Evolutionary conservation across 2,888 invertebrate genomes (phyloP).

Genomic region (Acrocyrtus sp.): DNA sequence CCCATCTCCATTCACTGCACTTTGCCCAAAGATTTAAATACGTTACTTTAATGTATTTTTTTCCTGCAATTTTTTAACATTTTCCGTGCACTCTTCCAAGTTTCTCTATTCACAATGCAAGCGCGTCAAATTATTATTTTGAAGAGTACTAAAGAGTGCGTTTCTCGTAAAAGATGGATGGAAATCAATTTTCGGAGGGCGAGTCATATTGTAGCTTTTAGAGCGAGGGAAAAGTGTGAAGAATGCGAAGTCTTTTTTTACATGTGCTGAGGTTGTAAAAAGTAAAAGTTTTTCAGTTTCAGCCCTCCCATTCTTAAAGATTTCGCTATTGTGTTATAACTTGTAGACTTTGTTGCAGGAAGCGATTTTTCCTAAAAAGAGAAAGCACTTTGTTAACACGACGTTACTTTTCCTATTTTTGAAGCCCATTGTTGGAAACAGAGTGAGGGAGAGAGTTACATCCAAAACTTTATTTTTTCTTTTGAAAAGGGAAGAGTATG

Average conservation of each 20-base stretch:
- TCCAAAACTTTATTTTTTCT: constrained; percentile 2
- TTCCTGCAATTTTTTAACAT: too few species aligned
- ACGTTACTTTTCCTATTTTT: constrained; percentile 1
- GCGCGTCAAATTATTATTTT: too few species aligned
- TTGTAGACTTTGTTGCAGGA: constrained; percentile 1
- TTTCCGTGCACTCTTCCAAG: too few species aligned
- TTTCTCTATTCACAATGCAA: too few species aligned
- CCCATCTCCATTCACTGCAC: too few species aligned
- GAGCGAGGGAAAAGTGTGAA: background rate
- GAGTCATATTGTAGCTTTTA: background rate
- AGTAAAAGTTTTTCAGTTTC: constrained; percentile 12
- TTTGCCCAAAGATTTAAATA: too few species aligned
- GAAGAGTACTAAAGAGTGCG: too few species aligned
- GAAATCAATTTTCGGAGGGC: too few species aligned
- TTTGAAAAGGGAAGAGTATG: constrained; percentile 3
- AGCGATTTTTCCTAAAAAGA: constrained; percentile 5
- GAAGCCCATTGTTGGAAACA: background rate
- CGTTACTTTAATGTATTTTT: too few species aligned
- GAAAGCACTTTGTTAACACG: constrained; percentile 16
- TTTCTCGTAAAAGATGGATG: too few species aligned
- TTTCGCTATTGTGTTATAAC: constrained; percentile 10
- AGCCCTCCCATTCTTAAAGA: background rate
- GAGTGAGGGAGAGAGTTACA: background rate
- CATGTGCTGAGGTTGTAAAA: too few species aligned
- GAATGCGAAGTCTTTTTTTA: background rate